Evolutionary conservation across 2,888 invertebrate genomes (phyloP), one percentile per base, ranked within the genome.

Genomic region (Ceramica pisi): DNA sequence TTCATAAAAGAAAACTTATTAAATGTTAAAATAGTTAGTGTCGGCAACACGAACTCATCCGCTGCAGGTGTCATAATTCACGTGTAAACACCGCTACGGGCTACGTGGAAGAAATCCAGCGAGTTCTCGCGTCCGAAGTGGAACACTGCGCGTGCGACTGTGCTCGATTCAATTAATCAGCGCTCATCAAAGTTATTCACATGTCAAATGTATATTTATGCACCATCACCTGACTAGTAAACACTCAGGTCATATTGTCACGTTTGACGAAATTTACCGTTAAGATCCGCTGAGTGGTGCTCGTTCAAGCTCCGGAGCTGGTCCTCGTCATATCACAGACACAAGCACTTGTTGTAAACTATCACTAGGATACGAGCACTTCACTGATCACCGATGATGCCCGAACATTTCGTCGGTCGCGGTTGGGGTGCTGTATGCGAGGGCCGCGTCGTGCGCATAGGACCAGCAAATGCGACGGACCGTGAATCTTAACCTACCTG

Each of bases 401-500:
- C 90, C 92, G 89, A 88, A 90, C 94, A 95, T 95, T 91, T 93
- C 93, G 91, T 90, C 90, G 90, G 87, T 86, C 88, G 90, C 86
- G 84, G 86, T 86, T 80, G 74, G 87, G 89, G 85, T 85, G 89
- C 87, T 86, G 88, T 85, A 85, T 83, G 89, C 90, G 90, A 89
- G 91, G 92, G 93, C 91, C 91, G 93, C 93, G 92, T 91, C 90
- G 91, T 92, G 92, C 92, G 92, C 94, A 92, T 90, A 92, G 93
- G 90, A 92, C 92, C 91, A 92, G 90, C 94, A 94, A 95, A 93
- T 95, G 95, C 95, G 94, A 90, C 93, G 90, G 94, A 95, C 91
- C 96, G 94, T 95, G 91, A 94, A 95, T 91, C 91, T 92, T 95
- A 95, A 95, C 96, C 95, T 95, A 95, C 95, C 96, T 95, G 95